A percentile compares a stretch with the other conserved stretches of the same genome.
Conservation (phyloP, 1,140 invertebrate genomes). For the Meloidogyne chitwoodi region DNA sequence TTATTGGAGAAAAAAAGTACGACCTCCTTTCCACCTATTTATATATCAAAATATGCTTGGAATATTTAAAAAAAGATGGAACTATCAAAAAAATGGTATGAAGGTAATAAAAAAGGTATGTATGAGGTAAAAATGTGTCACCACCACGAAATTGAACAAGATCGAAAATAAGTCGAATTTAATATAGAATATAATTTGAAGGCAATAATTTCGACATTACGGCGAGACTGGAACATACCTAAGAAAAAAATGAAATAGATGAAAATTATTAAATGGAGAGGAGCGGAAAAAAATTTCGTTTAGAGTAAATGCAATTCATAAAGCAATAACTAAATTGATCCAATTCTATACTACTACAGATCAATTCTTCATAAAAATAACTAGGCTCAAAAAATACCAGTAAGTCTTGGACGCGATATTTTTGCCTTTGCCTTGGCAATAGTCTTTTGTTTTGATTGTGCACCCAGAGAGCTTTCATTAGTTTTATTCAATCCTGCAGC, state of each 20-base stretch:
- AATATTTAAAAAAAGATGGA: background rate
- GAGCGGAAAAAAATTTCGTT: too few species aligned
- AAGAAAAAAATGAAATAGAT: background rate
- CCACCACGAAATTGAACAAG: background rate
- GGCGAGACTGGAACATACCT: background rate
- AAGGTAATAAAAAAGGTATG: background rate
- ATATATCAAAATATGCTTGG: background rate
- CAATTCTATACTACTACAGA: too few species aligned
- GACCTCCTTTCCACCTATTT: background rate
- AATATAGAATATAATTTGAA: background rate
- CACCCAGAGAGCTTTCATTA: background rate
- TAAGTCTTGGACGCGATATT: constrained; percentile 3
- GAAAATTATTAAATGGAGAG: too few species aligned
- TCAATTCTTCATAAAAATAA: background rate
- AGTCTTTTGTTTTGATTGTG: background rate
- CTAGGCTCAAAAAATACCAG: background rate
- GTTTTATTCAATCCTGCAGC: background rate
- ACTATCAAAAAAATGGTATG: background rate
- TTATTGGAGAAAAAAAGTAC: background rate
- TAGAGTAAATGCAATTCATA: too few species aligned
- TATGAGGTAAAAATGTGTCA: too few species aligned
- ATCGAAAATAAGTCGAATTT: background rate
- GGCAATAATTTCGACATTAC: background rate
- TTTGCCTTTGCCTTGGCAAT: constrained; percentile 1
- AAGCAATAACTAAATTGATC: too few species aligned